These are phyloP conservation scores for Cantharis rustica DNA, from an alignment of 2,888 invertebrate genomes.

Conservation along the genomic window DNA sequence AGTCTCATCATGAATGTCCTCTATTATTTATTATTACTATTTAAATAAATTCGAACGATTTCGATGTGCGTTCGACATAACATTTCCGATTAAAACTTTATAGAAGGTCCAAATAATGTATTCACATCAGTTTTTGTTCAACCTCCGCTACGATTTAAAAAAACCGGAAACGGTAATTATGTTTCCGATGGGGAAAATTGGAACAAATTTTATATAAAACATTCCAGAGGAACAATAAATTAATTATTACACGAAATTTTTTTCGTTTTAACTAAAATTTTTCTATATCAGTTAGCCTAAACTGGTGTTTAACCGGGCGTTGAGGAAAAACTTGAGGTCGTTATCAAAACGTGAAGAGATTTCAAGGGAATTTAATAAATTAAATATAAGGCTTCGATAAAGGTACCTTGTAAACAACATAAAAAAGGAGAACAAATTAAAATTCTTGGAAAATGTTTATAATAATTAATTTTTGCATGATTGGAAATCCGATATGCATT, in stretches of 20 bases:
- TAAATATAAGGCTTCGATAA: not conserved
- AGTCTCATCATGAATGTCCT: not conserved
- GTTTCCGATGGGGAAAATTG: not conserved
- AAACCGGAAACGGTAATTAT: not conserved
- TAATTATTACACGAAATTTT: not conserved
- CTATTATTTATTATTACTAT: not conserved
- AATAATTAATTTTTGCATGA: not conserved
- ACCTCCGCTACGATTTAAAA: not conserved
- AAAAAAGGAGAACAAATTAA: not conserved
- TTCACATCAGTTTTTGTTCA: not conserved
- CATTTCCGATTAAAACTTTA: not conserved
- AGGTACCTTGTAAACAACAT: not conserved
- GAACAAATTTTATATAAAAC: not conserved
- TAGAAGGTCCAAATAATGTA: not conserved
- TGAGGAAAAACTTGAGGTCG: not conserved
- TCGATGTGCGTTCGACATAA: not conserved
- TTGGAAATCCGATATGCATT: not conserved
- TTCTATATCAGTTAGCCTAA: not conserved
- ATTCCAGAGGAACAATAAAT: not conserved
- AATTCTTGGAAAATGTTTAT: not conserved
- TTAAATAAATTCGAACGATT: not conserved
- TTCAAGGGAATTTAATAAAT: conserved; percentile 7
- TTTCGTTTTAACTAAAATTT: not conserved
- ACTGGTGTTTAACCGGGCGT: not conserved
- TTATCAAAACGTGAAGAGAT: conserved; percentile 5